phyloP scores from a whole-genome alignment of 2,888 invertebrate genomes.

The Caenorhabditis sulstoni region DNA sequence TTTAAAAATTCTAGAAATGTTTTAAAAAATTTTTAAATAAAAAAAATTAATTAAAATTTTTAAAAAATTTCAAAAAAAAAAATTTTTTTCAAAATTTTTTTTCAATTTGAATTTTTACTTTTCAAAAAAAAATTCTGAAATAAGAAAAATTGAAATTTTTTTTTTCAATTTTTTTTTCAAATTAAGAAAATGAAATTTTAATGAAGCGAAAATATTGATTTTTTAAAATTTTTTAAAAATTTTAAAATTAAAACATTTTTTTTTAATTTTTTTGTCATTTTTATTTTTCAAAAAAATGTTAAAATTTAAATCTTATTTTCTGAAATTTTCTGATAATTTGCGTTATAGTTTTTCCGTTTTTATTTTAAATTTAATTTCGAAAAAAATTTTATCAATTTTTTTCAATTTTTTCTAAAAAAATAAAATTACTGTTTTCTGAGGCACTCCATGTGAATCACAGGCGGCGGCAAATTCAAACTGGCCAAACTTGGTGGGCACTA shows the following conservation, averaged over 20 bases:
- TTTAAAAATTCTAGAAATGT: not conserved
- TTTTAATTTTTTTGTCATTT: no score
- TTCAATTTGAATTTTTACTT: not conserved
- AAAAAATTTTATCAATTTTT: no score
- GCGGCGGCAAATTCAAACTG: slow-evolving; percentile 40
- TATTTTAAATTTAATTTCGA: no score
- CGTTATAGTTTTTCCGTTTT: no score
- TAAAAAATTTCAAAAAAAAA: no score
- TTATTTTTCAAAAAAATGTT: no score
- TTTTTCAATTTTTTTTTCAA: not conserved
- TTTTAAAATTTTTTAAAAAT: not conserved
- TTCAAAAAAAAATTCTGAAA: not conserved
- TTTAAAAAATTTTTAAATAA: not conserved
- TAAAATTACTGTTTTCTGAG: slow-evolving; percentile 13
- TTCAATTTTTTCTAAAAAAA: not conserved
- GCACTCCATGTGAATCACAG: slow-evolving; percentile 43
- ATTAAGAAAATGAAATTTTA: not conserved
- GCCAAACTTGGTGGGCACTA: slow-evolving; percentile 51
- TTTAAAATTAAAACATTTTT: not conserved
- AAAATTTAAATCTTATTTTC: no score
- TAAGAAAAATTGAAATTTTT: no score
- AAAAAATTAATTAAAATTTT: not conserved
- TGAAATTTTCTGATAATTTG: no score
- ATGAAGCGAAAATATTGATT: not conserved
- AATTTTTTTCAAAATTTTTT: no score